Evolutionary conservation across 1,140 invertebrate genomes (phyloP), one percentile per base, ranked within the genome.

Genomic region (Hyphantria cunea): DNA sequence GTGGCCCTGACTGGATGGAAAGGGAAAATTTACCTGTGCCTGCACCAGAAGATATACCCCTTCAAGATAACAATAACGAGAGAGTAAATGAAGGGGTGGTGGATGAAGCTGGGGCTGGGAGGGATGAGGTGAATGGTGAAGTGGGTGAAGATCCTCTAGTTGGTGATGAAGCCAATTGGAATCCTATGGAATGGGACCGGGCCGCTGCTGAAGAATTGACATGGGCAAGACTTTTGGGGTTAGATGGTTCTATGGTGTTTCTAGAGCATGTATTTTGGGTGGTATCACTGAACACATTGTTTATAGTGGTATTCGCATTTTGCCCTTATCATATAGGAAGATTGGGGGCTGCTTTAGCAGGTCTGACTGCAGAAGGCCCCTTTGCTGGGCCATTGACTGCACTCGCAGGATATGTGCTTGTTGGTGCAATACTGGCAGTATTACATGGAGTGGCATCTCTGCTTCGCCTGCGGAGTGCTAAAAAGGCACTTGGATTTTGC

Each of bases 231-330:
- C 91, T 99, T 0, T 92, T 99, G 0, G 99, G 99, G 1, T 90
- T 99, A 0, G 99, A 99, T 92, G 99, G 99, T 0, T 99, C 98
- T 0, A 93, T 99, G 31, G 95, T 98, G 11, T 99, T 99, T 80
- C 91, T 99, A 17, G 99, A 99, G 91, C 98, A 99, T 92, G 98
- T 99, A 0, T 99, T 99, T 84, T 99, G 98, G 98, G 98, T 99
- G 7, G 97, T 99, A 6, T 98, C 98, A 0, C 91, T 99, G 5
- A 99, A 99, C 82, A 98, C 98, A 4, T 91, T 99, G 13, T 99
- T 99, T 85, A 99, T 99, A 64, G 94, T 99, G 59, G 93, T 97
- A 75, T 95, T 97, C 93, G 99, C 98, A 37, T 99, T 98, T 79
- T 97, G 95, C 76, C 98, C 98, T 0, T 99, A 99, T 79, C 97